Evolutionary conservation across 2,888 invertebrate species (phyloP).

Genomic region (Salticus scenicus): DNA sequence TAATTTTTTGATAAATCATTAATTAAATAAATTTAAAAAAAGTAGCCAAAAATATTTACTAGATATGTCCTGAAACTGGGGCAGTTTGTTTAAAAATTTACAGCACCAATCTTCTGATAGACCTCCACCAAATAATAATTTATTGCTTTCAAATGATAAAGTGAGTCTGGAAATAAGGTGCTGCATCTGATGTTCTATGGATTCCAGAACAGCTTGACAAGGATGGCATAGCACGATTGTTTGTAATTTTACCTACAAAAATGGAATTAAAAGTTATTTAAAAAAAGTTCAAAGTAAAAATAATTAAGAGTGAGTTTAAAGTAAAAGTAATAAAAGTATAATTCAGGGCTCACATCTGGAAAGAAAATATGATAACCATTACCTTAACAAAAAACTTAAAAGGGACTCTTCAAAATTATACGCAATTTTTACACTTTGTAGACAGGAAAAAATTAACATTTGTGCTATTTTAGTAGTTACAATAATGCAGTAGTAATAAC

Average conservation of each 20-base stretch:
- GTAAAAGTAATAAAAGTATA: too few species aligned
- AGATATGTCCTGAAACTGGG: background rate
- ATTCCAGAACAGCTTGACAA: slow-evolving; percentile 4
- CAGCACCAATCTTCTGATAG: slow-evolving; percentile 48
- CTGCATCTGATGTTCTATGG: slow-evolving; percentile 44
- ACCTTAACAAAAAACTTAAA: too few species aligned
- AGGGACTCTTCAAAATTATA: too few species aligned
- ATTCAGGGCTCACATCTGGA: too few species aligned
- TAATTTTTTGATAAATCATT: too few species aligned
- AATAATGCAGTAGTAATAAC: too few species aligned
- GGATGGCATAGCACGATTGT: slow-evolving; percentile 53
- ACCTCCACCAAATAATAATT: slow-evolving; percentile 43
- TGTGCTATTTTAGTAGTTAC: too few species aligned
- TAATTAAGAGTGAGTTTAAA: too few species aligned
- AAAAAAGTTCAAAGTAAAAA: background rate
- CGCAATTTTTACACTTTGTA: too few species aligned
- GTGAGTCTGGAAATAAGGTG: slow-evolving; percentile 36
- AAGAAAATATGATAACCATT: too few species aligned
- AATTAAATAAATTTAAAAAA: too few species aligned
- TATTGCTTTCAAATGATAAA: background rate
- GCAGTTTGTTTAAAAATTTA: slow-evolving; percentile 7
- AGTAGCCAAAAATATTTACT: background rate
- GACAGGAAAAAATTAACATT: too few species aligned
- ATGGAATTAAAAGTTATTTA: background rate
- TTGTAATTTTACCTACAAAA: slow-evolving; percentile 8